These are phyloP conservation scores for Liodrosophila aerea DNA, from an alignment of 2,888 invertebrate species.

Conservation along the genomic window DNA sequence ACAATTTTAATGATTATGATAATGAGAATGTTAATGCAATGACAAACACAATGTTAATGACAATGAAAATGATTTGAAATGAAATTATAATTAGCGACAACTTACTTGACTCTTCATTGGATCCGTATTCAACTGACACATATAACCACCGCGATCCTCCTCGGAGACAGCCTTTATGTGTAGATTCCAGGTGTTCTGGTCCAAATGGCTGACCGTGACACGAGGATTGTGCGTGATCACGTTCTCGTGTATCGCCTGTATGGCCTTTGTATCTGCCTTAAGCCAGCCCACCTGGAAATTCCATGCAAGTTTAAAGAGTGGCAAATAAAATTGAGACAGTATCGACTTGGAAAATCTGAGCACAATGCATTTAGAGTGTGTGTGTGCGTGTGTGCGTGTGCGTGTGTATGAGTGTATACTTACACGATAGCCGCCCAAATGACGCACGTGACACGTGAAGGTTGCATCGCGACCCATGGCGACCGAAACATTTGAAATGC, in stretches of 20 bases:
- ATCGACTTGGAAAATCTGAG: neutral
- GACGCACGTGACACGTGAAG: slow-evolving; percentile 92
- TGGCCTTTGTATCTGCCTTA: slow-evolving; percentile 95
- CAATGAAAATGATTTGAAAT: no score
- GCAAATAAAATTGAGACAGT: neutral
- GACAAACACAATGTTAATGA: no score
- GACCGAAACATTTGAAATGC: slow-evolving; percentile 92
- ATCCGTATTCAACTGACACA: slow-evolving; percentile 97
- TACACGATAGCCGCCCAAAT: slow-evolving; percentile 94
- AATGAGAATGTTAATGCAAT: no score
- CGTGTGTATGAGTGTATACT: slow-evolving; percentile 80
- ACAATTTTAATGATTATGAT: no score
- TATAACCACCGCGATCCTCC: slow-evolving; percentile 94
- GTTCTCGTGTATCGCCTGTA: slow-evolving; percentile 95
- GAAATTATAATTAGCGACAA: slow-evolving; percentile 28
- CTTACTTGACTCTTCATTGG: slow-evolving; percentile 96
- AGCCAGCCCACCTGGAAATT: slow-evolving; percentile 93
- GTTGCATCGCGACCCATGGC: slow-evolving; percentile 93
- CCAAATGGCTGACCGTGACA: slow-evolving; percentile 92
- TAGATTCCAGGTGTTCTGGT: slow-evolving; percentile 94
- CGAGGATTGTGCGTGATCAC: slow-evolving; percentile 96
- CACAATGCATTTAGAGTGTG: slow-evolving; percentile 13
- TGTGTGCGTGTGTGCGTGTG: slow-evolving; percentile 1
- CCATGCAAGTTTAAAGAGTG: neutral
- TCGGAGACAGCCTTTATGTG: slow-evolving; percentile 93